Conservation (phyloP, 2,888 invertebrate species). For the Venustoraphidia nigricollis region DNA sequence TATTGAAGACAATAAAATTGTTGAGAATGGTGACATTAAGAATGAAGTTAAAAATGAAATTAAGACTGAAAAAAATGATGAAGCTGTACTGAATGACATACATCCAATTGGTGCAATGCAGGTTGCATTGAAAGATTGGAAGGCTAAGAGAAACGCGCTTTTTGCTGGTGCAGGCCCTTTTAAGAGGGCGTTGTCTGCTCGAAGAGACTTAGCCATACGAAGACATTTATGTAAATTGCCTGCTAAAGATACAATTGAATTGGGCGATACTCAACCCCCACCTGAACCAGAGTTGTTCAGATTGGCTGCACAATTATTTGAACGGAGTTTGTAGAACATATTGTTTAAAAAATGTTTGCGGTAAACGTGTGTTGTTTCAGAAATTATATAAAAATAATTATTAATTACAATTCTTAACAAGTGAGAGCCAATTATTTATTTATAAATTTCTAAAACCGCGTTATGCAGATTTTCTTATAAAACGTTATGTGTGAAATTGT, state of each 20-base stretch:
- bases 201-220: slow-evolving; percentile 60
- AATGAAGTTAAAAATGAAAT: slow-evolving; percentile 14
- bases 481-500: too few relatives aligned
- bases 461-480: too few relatives aligned
- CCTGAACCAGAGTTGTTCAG: slow-evolving; percentile 26
- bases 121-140: slow-evolving; percentile 42
- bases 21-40: slow-evolving; percentile 14
- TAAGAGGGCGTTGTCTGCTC: slow-evolving; percentile 62
- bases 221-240: slow-evolving; percentile 55
- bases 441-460: too few relatives aligned
- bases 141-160: slow-evolving; percentile 41
- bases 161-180: slow-evolving; percentile 58
- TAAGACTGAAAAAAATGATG: slow-evolving; percentile 9
- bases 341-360: too few relatives aligned
- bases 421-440: too few relatives aligned
- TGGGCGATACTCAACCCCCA: slow-evolving; percentile 25
- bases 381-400: too few relatives aligned
- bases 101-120: slow-evolving; percentile 43
- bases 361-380: too few relatives aligned
- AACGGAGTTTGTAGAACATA: slow-evolving; percentile 19
- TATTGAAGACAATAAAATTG: slow-evolving; percentile 11
- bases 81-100: slow-evolving; percentile 12
- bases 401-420: too few relatives aligned
- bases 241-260: slow-evolving; percentile 32
- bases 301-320: slow-evolving; percentile 24